phyloP scores from a whole-genome alignment of 2,888 invertebrate genomes.

The Erebia epiphron region DNA sequence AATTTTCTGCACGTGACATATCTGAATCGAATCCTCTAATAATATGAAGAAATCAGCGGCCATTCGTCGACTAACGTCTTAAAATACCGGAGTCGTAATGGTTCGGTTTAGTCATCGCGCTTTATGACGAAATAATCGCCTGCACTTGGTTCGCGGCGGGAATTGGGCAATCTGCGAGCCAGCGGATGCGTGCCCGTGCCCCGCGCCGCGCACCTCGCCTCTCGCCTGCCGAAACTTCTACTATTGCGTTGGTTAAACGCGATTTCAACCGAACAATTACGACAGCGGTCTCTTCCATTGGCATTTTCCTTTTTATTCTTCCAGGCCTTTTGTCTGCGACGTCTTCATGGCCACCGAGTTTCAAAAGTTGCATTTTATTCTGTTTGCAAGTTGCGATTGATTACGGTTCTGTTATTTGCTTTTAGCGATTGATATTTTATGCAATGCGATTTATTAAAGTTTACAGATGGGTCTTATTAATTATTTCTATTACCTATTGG shows the following conservation, averaged over 20 bases:
- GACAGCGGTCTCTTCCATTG: constrained; percentile 47
- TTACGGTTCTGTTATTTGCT: constrained; percentile 26
- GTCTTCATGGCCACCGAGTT: constrained; percentile 37
- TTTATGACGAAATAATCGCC: constrained; percentile 68
- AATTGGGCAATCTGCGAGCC: constrained; percentile 75
- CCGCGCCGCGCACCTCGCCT: constrained; percentile 36
- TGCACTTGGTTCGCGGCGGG: constrained; percentile 59
- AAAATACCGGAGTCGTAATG: constrained; percentile 60
- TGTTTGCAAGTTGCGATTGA: constrained; percentile 43
- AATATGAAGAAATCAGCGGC: not conserved
- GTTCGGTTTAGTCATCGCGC: constrained; percentile 65
- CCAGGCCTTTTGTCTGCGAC: constrained; percentile 46
- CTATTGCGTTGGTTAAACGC: constrained; percentile 57
- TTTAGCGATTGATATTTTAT: constrained; percentile 40
- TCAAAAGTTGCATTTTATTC: constrained; percentile 39
- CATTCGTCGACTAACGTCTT: constrained; percentile 38
- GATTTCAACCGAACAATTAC: constrained; percentile 58
- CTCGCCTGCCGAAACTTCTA: constrained; percentile 57
- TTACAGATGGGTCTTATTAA: not conserved
- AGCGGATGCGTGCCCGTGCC: constrained; percentile 58
- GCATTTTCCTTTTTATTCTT: constrained; percentile 56
- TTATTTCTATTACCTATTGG: not conserved
- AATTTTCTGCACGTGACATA: constrained; percentile 75
- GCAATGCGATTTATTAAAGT: constrained; percentile 41
- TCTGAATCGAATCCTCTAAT: constrained; percentile 39